Percentiles rank a stretch among this genome's conserved stretches.
These are phyloP conservation scores for Tetragnatha montana DNA, from an alignment of 2,888 invertebrate species.

Conservation along the genomic window DNA sequence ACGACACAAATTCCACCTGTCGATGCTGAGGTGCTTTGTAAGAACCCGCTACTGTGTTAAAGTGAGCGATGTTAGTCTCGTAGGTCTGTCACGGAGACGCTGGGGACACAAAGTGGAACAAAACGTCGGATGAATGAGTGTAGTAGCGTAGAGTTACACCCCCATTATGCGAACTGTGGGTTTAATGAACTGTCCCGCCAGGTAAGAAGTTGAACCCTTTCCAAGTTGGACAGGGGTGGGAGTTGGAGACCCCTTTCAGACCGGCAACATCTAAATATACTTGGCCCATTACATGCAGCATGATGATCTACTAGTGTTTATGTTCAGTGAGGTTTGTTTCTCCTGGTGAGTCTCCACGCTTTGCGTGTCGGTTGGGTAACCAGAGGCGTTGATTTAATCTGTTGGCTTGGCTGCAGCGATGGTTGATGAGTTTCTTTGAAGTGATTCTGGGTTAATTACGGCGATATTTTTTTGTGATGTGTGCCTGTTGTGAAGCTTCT, in stretches of 20 bases:
- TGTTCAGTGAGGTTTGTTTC: neutral
- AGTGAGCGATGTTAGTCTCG: neutral
- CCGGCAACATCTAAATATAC: neutral
- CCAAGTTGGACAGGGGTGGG: slow-evolving; percentile 26
- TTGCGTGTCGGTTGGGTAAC: neutral
- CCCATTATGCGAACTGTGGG: slow-evolving; percentile 24
- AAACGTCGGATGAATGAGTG: neutral
- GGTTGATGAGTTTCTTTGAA: neutral
- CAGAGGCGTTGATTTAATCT: neutral
- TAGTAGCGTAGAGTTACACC: slow-evolving; percentile 5
- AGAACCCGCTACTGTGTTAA: neutral
- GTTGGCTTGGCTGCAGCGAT: neutral
- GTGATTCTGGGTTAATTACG: neutral
- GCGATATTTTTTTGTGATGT: neutral
- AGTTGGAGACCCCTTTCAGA: neutral
- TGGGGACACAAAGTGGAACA: neutral
- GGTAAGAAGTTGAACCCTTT: slow-evolving; percentile 20
- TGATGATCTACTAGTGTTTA: neutral
- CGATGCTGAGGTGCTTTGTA: too few relatives aligned
- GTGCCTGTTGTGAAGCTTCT: too few relatives aligned
- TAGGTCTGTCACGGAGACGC: neutral
- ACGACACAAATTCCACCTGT: too few relatives aligned
- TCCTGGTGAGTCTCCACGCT: neutral
- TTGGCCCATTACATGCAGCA: neutral
- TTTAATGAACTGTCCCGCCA: slow-evolving; percentile 55